phyloP scores from a whole-genome alignment of 2,113 vertebrate species.

The Oenanthe melanoleuca region DNA sequence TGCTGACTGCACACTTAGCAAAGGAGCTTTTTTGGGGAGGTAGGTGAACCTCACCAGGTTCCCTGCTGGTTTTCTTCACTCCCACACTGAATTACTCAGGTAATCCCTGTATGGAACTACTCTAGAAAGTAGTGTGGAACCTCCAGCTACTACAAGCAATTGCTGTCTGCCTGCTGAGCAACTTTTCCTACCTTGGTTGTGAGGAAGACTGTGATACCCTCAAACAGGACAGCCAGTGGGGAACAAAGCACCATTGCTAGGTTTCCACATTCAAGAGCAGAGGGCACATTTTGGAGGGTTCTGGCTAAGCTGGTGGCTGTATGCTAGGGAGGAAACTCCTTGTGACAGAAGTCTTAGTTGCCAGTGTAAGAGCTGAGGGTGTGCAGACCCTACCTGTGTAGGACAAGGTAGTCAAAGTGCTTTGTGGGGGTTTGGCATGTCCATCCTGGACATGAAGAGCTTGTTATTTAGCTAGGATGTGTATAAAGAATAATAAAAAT shows the following conservation, averaged over 20 bases:
- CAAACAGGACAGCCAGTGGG: neutral
- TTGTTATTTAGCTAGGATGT: neutral
- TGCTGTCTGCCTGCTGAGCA: neutral
- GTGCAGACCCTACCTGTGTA: neutral
- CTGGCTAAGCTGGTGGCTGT: rapidly evolving
- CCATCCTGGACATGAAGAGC: neutral
- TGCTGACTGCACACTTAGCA: neutral
- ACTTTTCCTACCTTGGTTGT: neutral
- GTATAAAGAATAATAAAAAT: neutral
- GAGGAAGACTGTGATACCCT: neutral
- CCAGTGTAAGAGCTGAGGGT: rapidly evolving
- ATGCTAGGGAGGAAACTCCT: neutral
- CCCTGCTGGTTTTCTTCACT: neutral
- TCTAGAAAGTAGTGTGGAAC: neutral
- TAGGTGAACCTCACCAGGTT: neutral
- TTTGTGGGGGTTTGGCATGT: neutral
- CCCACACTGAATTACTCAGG: neutral
- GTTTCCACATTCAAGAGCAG: neutral
- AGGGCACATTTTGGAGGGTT: rapidly evolving
- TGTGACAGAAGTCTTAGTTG: rapidly evolving
- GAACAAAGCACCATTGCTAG: rapidly evolving
- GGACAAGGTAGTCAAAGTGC: rapidly evolving
- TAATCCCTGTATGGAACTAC: neutral
- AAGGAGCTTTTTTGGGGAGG: neutral
- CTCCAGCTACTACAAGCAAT: neutral